Base-by-base conservation (phyloP, 2,113 vertebrate species). In the Ciconia boyciana region DNA sequence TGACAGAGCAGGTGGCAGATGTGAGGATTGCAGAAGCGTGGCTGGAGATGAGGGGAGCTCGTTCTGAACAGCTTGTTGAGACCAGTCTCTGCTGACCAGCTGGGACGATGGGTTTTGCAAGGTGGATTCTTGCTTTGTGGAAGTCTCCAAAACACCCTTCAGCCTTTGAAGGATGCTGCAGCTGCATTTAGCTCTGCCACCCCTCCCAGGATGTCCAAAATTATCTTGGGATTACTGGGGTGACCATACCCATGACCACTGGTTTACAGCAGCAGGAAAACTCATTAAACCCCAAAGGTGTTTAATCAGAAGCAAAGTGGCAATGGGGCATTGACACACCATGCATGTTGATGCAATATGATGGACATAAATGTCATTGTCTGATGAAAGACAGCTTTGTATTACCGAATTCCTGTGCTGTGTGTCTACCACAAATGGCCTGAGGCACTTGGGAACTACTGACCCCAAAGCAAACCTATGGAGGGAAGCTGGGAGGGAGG, bases 1-100 rank as follows among this genome's bases (percentile, higher is more conserved):
- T 89, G 76, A 89, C n/a, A 55, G 94, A 94, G 95, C 80, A 93
- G 80, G 86, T 55, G 69, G 86, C 72, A 82, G 86, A 87, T 90
- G 86, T 0, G 0, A 87, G 94, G 79, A 55, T 65, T 90, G 92
- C 86, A 82, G 87, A 68, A 89, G 19, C 0, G 0, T 31, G 66
- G 68, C 28, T 76, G 89, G 72, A 78, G 69, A 60, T 57, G 80
- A 93, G n/a, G 51, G 71, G n/a, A 92, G 76, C 12, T 54, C 2
- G 2, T 83, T 78, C 60, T 19, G 28, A 89, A 11, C 21, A 71
- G 94, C 76, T 78, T 78, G 76, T 78, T 78, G 72, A 78, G 76
- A 64, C 48, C 60, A 36, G 68, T 52, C 71, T 83, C 82, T 51
- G 43, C 72, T 44, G 86, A 48, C 76, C 48, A 13, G 64, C 66